phyloP scores from a whole-genome alignment of 2,113 vertebrate species.

The Globicephala melas region DNA sequence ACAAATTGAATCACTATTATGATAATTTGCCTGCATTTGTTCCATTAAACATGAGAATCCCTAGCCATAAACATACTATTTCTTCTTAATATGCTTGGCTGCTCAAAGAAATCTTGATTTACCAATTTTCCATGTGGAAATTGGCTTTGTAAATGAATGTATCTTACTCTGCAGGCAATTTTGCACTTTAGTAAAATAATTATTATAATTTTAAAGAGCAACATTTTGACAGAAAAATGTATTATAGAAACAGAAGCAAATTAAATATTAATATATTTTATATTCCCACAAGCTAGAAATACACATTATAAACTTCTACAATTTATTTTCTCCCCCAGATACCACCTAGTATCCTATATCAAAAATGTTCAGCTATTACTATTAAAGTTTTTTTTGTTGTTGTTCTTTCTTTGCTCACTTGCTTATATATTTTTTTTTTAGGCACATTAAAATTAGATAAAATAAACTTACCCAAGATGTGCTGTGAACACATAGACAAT shows the following conservation, averaged over 20 bases:
- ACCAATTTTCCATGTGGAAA: background rate
- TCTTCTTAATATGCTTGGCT: background rate
- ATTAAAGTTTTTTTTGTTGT: background rate
- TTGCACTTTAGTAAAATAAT: background rate
- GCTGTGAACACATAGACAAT: background rate
- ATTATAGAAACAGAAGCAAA: background rate
- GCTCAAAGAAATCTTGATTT: conserved; percentile 4
- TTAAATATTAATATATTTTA: conserved; percentile 39
- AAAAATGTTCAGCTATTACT: background rate
- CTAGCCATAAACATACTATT: background rate
- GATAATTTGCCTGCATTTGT: background rate
- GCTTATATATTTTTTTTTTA: background rate
- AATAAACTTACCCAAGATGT: background rate
- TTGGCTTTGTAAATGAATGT: background rate
- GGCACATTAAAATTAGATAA: background rate
- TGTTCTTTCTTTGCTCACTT: background rate
- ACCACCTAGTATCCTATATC: background rate
- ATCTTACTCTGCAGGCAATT: background rate
- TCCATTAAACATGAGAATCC: background rate
- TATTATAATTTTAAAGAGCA: background rate
- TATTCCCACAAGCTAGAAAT: background rate
- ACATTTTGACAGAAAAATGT: background rate
- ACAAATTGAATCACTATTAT: background rate
- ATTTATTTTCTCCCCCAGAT: background rate
- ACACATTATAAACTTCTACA: background rate